Conservation (phyloP, 2,113 vertebrate species). For the Rhynchomys soricoides region DNA sequence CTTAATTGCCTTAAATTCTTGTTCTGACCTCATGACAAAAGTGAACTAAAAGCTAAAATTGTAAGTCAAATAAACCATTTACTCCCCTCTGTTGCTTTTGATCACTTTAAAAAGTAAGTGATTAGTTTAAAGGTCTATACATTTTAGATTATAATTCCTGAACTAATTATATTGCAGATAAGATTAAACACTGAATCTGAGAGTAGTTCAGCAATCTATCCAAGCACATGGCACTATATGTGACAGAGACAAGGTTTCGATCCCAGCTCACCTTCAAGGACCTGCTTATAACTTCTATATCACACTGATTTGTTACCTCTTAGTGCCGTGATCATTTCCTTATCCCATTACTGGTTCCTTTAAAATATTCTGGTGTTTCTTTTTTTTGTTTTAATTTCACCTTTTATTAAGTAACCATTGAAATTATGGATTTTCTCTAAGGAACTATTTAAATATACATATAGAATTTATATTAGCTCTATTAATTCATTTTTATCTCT, state of each 20-base stretch:
- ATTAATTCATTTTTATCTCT: neutral
- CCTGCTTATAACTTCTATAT: neutral
- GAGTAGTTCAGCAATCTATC: neutral
- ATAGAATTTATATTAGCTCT: neutral
- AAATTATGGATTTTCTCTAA: neutral
- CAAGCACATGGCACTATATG: neutral
- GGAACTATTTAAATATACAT: neutral
- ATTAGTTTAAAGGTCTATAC: neutral
- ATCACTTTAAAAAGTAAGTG: no score
- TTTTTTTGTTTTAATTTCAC: constrained; percentile 23
- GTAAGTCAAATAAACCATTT: neutral
- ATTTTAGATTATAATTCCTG: neutral
- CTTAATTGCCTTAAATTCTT: no score
- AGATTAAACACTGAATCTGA: neutral
- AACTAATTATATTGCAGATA: neutral
- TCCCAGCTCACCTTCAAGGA: neutral
- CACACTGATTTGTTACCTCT: neutral
- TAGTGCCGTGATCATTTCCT: neutral
- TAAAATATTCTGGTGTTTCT: neutral
- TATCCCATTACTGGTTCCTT: neutral
- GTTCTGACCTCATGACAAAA: neutral
- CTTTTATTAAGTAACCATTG: neutral
- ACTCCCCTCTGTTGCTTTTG: neutral
- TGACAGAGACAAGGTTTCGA: neutral
- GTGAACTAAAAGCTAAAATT: neutral